Percentiles rank a stretch among this genome's conserved stretches.
These are phyloP conservation scores for fruit fly (Drosophila melanogaster) DNA, from an alignment of 1,140 invertebrate species.

Conservation along the genomic window Release_6_plus_ISO1_MT NT_037436.4:18426501-18427000, in stretches of 20 bases:
- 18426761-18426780: too few species aligned
- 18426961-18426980: fast-evolving
- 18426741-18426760: background rate
- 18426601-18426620: constrained; percentile 26
- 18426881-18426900: too few species aligned
- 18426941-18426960: background rate
- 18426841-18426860: too few species aligned
- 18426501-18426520: constrained; percentile 55
- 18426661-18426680: constrained; percentile 75
- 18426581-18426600: constrained; percentile 78
- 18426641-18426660: constrained; percentile 33
- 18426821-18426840: too few species aligned
- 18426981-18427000: constrained; percentile 48
- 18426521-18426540: constrained; percentile 14
- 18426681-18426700: constrained; percentile 25
- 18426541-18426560: constrained; percentile 52
- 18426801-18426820: too few species aligned
- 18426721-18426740: constrained; percentile 11
- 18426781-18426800: too few species aligned
- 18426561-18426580: constrained; percentile 51
- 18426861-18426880: too few species aligned
- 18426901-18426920: background rate
- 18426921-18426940: background rate
- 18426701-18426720: constrained; percentile 74
- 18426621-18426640: constrained; percentile 30